Conservation (phyloP, 2,888 invertebrate genomes). For the Reticulitermes lucifugus region DNA sequence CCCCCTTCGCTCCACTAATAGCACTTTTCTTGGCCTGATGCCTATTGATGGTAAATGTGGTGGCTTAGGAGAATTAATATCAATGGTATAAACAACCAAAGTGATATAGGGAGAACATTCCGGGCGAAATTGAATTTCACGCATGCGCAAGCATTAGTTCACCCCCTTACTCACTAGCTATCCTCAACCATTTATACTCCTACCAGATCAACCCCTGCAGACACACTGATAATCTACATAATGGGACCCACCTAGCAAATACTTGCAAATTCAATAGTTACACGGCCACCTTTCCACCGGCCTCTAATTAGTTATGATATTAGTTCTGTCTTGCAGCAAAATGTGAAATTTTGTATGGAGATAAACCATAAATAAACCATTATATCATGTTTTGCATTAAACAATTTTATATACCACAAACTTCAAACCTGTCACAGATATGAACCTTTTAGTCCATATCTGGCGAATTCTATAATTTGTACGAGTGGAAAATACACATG, state of each 20-base stretch:
- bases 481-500: too few species aligned
- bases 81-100: constrained; percentile 19
- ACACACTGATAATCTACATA: constrained; percentile 17
- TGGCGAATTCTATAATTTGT: too few species aligned
- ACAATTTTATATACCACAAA: too few species aligned
- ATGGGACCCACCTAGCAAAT: not conserved
- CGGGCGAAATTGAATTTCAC: constrained; percentile 46
- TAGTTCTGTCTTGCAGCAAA: not conserved
- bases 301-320: not conserved
- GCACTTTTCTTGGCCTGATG: not conserved
- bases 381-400: too few species aligned
- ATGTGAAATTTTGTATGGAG: too few species aligned
- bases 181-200: not conserved
- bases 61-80: not conserved
- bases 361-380: too few species aligned
- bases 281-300: not conserved
- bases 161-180: not conserved
- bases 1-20: not conserved
- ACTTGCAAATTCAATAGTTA: not conserved
- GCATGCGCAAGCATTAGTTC: constrained; percentile 43
- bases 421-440: too few species aligned
- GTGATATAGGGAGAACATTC: constrained; percentile 43
- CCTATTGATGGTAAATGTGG: not conserved
- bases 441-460: too few species aligned
- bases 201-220: not conserved